Conservation (phyloP, 2,113 vertebrate species). For the Stictonetta naevosa region DNA sequence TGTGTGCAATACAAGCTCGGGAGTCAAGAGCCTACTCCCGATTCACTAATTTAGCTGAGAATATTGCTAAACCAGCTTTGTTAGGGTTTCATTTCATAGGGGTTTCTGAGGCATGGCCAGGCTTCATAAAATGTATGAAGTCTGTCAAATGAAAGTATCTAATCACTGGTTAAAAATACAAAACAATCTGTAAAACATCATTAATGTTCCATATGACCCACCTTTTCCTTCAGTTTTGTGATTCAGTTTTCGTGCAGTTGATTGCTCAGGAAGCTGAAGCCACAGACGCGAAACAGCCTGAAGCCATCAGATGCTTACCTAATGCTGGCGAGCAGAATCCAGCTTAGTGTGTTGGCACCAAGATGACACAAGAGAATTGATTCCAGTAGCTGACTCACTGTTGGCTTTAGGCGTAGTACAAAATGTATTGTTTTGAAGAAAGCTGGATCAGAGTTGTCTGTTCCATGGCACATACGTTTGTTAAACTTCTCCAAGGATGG, state of each 20-base stretch:
- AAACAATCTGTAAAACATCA: neutral
- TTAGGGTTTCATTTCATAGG: neutral
- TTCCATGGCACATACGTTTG: neutral
- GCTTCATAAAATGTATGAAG: neutral
- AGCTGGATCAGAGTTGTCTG: neutral
- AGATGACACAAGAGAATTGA: neutral
- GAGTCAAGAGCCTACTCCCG: neutral
- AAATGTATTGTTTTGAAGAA: slow-evolving; percentile 18
- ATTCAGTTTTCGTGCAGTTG: neutral
- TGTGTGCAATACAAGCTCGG: neutral
- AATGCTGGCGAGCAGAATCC: slow-evolving; percentile 14
- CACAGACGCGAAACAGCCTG: slow-evolving; percentile 6
- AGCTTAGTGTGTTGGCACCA: neutral
- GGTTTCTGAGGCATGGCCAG: neutral
- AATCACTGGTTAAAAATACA: neutral
- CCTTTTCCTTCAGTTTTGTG: slow-evolving; percentile 25
- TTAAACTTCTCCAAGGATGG: neutral
- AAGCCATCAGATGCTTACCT: neutral
- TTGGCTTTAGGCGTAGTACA: slow-evolving; percentile 14
- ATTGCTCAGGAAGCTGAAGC: slow-evolving; percentile 17
- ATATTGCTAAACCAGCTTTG: neutral
- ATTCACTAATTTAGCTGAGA: neutral
- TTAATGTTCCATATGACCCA: neutral
- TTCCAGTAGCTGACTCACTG: slow-evolving; percentile 34
- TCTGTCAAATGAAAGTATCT: neutral